These are phyloP conservation scores for Drosophila macrospina DNA, from an alignment of 2,888 invertebrate genomes.

Conservation along the genomic window DNA sequence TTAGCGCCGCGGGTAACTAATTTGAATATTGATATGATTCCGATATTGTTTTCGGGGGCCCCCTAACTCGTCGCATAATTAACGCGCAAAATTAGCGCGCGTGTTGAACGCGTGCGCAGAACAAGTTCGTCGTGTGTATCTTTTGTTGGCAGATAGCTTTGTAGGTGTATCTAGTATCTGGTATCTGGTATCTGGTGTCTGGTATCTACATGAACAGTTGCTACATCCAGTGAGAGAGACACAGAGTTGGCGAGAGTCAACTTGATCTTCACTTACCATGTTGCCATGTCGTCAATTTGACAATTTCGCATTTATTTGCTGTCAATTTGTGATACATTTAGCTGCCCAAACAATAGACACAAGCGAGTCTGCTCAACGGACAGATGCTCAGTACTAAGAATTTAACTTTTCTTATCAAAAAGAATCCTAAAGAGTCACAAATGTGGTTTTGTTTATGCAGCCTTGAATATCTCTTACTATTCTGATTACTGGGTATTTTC, in stretches of 20 bases:
- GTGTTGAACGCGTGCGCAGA: constrained; percentile 74
- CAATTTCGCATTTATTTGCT: constrained; percentile 39
- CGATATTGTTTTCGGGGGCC: constrained; percentile 46
- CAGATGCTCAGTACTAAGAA: neutral
- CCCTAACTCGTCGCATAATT: constrained; percentile 57
- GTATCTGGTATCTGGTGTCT: constrained; percentile 4
- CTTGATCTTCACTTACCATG: constrained; percentile 33
- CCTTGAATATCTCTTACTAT: too few relatives aligned
- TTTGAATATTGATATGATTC: constrained; percentile 77
- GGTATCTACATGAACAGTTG: constrained; percentile 11
- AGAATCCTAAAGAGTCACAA: too few relatives aligned
- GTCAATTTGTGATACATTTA: constrained; percentile 25
- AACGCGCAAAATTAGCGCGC: constrained; percentile 73
- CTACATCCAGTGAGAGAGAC: neutral
- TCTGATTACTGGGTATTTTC: too few relatives aligned
- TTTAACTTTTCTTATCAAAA: too few relatives aligned
- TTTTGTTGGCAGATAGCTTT: constrained; percentile 2
- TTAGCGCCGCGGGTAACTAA: constrained; percentile 55
- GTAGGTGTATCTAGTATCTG: constrained; percentile 16
- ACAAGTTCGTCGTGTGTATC: constrained; percentile 51
- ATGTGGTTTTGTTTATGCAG: too few relatives aligned
- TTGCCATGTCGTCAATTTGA: constrained; percentile 27
- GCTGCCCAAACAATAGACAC: neutral
- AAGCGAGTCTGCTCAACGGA: neutral
- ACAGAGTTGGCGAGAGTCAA: neutral